Evolutionary conservation across 2,797 vertebrate genomes (phyloP), one percentile per base, ranked within the genome.

Genomic region (Alauda arvensis): DNA sequence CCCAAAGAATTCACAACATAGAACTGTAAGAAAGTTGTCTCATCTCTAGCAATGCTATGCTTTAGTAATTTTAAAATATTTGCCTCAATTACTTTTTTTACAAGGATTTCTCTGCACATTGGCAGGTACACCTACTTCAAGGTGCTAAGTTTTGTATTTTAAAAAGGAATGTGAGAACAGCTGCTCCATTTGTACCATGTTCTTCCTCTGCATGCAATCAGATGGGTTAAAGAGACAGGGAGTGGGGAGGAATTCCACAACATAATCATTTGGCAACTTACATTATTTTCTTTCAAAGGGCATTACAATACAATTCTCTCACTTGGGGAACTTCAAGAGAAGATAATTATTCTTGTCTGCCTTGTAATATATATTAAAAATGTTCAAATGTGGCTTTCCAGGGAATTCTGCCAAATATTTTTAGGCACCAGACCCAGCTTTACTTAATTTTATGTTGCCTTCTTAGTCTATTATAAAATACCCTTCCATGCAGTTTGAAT

Each of bases 331-430:
- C 96, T 95, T 97, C 96, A 96, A 98, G 97, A 96, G 97, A 97
- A 97, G 97, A 98, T 96, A 97, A 98, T 98, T 98, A 97, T 97
- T 98, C 97, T 97, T 97, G 97, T 98, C 97, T 98, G 97, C 97
- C 96, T 98, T 96, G 96, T 98, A 98, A 98, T 96, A 96, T 97
- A 97, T 97, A 97, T 98, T 98, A 97, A 98, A 98, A 96, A 96
- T 92, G 91, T 97, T 98, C 96, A 98, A 97, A 97, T 98, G 98
- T 97, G 98, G 98, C 96, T 98, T 98, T 97, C 93, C 93, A 96
- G 96, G 98, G 97, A 98, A 97, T 96, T 94, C 95, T 94, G 98
- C 98, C 98, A 98, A 97, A 96, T 96, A 97, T 95, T 97, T 97
- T 96, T 96, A 97, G 97, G 97, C 98, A 97, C 97, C 97, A 96